Conservation (phyloP, 2,888 invertebrate genomes). For the Gonocerus acuteangulatus region DNA sequence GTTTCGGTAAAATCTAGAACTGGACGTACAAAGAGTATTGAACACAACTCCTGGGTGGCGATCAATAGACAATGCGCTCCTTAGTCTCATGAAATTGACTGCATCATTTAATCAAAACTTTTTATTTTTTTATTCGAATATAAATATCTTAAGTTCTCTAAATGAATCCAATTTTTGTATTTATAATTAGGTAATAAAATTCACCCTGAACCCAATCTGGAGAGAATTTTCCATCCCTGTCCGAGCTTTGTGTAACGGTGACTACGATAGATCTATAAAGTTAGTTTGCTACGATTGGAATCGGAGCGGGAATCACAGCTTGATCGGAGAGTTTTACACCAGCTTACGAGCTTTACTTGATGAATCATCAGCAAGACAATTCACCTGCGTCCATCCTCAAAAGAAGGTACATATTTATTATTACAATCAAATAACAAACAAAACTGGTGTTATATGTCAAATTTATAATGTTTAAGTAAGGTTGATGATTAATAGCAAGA, state of each 20-base stretch:
- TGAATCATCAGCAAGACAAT: slow-evolving; percentile 39
- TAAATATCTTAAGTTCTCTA: no score
- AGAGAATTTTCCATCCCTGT: slow-evolving; percentile 45
- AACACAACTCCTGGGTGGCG: no score
- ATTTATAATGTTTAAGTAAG: no score
- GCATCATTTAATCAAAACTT: no score
- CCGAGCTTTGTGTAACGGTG: slow-evolving; percentile 48
- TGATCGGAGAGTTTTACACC: slow-evolving; percentile 46
- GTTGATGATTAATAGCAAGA: no score
- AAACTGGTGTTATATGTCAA: no score
- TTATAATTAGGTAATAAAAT: slow-evolving; percentile 42
- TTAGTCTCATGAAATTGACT: no score
- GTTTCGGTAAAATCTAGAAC: no score
- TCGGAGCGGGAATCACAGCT: slow-evolving; percentile 45
- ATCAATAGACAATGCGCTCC: no score
- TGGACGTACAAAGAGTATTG: no score
- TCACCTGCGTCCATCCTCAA: slow-evolving; percentile 41
- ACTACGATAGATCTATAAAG: slow-evolving; percentile 48
- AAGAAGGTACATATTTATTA: slow-evolving; percentile 38
- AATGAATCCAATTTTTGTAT: background rate
- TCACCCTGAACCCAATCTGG: slow-evolving; percentile 51
- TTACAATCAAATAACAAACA: no score
- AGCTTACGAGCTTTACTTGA: slow-evolving; percentile 44
- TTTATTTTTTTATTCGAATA: no score
- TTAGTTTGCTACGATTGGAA: slow-evolving; percentile 50